Evolutionary conservation across 2,797 vertebrate genomes (phyloP), one percentile per base, ranked within the genome.

Genomic region (Mus minutoides): DNA sequence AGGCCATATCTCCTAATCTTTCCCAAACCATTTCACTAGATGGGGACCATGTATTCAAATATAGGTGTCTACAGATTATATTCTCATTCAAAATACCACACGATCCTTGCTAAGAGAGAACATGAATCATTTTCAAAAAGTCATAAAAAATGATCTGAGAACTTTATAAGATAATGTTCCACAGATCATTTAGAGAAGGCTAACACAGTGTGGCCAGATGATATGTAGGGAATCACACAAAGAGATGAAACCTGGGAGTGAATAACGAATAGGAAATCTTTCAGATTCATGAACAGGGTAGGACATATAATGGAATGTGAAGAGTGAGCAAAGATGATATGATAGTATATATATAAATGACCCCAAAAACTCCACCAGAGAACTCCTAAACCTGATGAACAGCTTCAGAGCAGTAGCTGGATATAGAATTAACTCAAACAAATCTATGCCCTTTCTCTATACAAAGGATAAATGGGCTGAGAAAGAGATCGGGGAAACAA

Each of bases 131-230:
- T 56, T 92, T 79, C 17, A 40, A 29, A 71, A 37, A 43, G 46
- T 37, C 13, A 83, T 34, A 73, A 49, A 73, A 73, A 91, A 92
- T 14, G 76, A 83, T 31, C 43, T 89, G 62, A 88, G 88, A 88
- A 43, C 13, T 79, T 11, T 29, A 11, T 88, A 77, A 94, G 43
- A 19, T 21, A 78, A 40, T 76, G 4, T 37, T 92, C 62, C 34
- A 62, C 37, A 91, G 87, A 85, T 43, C 90, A 58, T 67, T 92
- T 69, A 64, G n/a, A 92, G 78, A 94, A 94, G 73, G 37, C 37
- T 46, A 56, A 58, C 31, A 2, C 0, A 49, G 10, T 43, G 9
- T 83, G 37, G 79, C 31, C 75, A 71, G 62, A 75, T 31, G 19
- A 75, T 34, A 16, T 86, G 91, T 58, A 10, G 16, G 11, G 40